Evolutionary conservation across 2,797 vertebrate genomes (phyloP).

Genomic region (Lateolabrax maculatus): DNA sequence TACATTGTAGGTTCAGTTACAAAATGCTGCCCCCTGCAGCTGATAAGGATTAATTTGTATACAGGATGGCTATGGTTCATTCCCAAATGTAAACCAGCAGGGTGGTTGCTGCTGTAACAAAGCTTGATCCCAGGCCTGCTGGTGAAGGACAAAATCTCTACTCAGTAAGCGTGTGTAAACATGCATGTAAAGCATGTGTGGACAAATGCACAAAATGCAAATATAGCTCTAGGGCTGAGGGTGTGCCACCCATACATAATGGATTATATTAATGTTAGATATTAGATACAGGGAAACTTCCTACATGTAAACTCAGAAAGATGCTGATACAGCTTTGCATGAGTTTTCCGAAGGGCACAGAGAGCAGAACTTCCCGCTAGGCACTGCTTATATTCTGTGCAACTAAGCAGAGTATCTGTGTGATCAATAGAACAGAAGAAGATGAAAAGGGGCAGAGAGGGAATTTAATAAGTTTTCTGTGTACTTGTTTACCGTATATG

Average conservation of each 20-base stretch:
- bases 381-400: slow-evolving; percentile 5
- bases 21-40: slow-evolving; percentile 18
- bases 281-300: slow-evolving; percentile 9
- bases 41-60: slow-evolving; percentile 13
- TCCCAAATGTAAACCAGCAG: neutral
- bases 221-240: neutral
- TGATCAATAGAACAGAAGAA: slow-evolving; percentile 17
- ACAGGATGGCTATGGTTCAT: slow-evolving; percentile 26
- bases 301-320: neutral
- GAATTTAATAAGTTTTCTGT: slow-evolving; percentile 15
- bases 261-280: neutral
- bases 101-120: neutral
- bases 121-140: slow-evolving; percentile 5
- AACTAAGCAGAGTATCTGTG: neutral
- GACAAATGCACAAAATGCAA: neutral
- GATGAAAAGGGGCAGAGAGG: neutral
- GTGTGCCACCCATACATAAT: neutral
- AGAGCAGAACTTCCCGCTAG: neutral
- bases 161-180: neutral
- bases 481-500: slow-evolving; percentile 8
- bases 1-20: neutral
- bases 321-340: slow-evolving; percentile 15
- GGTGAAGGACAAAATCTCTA: slow-evolving; percentile 6
- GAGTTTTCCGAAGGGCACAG: slow-evolving; percentile 30
- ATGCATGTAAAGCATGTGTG: neutral